Conservation (phyloP, 1,140 invertebrate species). For the Drosophila neocordata region DNA sequence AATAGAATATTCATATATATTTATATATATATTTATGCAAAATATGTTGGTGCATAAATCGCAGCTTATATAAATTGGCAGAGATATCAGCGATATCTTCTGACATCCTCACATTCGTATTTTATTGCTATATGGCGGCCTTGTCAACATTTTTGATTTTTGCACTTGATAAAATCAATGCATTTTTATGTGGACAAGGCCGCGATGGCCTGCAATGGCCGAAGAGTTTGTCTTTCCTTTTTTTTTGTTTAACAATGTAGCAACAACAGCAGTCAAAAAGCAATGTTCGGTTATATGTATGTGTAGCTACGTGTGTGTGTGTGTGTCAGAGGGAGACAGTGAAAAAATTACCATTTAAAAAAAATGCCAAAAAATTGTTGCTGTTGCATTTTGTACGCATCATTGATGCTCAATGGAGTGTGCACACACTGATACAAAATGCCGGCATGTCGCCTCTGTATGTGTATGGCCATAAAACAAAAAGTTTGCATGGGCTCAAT, state of each 20-base stretch:
- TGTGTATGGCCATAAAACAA: slow-evolving; percentile 50
- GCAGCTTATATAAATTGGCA: slow-evolving; percentile 46
- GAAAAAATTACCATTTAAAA: slow-evolving; percentile 74
- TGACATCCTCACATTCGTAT: slow-evolving; percentile 42
- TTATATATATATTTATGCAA: not conserved
- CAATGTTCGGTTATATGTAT: slow-evolving; percentile 13
- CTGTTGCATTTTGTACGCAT: slow-evolving; percentile 80
- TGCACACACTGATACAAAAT: slow-evolving; percentile 80
- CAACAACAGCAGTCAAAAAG: slow-evolving; percentile 33
- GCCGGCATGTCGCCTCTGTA: slow-evolving; percentile 48
- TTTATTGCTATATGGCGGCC: slow-evolving; percentile 49
- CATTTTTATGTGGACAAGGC: slow-evolving; percentile 64
- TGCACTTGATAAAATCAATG: slow-evolving; percentile 73
- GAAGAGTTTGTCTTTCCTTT: slow-evolving; percentile 32
- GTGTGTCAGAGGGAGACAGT: slow-evolving; percentile 14
- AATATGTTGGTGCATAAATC: slow-evolving; percentile 43
- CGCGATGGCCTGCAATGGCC: slow-evolving; percentile 23
- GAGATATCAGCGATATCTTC: slow-evolving; percentile 30
- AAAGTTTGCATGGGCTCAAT: slow-evolving; percentile 62
- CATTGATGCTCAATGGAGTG: slow-evolving; percentile 80
- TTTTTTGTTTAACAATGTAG: slow-evolving; percentile 58
- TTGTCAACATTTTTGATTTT: slow-evolving; percentile 78
- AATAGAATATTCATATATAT: not conserved
- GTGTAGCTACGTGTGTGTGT: not conserved
- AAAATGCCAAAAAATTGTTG: slow-evolving; percentile 74